These are phyloP conservation scores for Rousettus leschenaultii DNA, from an alignment of 2,113 vertebrate species.

Conservation along the genomic window DNA sequence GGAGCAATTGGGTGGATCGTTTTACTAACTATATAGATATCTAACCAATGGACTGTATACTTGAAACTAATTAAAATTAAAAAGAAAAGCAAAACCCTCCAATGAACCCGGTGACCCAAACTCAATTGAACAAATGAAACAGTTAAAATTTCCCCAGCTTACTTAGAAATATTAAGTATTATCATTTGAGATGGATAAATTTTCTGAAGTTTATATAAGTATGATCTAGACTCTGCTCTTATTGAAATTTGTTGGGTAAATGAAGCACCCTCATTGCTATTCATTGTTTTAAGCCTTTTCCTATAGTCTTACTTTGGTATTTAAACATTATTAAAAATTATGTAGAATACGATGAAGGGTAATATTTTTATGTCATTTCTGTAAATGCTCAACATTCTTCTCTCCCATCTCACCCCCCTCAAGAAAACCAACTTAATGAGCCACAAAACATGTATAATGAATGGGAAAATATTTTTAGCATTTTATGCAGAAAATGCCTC, in stretches of 20 bases:
- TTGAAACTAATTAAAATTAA: too few species aligned
- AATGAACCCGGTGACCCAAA: conserved; percentile 1
- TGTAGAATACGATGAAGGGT: conserved; percentile 47
- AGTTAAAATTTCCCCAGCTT: neutral
- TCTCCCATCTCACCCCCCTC: neutral
- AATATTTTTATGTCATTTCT: conserved; percentile 58
- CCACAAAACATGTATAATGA: conserved; percentile 63
- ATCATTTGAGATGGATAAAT: neutral
- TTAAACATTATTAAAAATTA: conserved; percentile 57
- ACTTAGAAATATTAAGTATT: conserved; percentile 26
- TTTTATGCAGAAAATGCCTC: conserved; percentile 69
- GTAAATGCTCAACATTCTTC: conserved; percentile 47
- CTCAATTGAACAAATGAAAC: conserved; percentile 23
- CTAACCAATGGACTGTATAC: too few species aligned
- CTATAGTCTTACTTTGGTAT: conserved; percentile 49
- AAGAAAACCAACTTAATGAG: conserved; percentile 59
- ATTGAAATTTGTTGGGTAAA: neutral
- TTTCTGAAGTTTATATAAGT: neutral
- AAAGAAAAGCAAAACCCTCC: neutral
- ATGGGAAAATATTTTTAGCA: conserved; percentile 62
- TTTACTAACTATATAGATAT: too few species aligned
- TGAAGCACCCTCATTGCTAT: neutral
- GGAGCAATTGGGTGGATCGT: too few species aligned
- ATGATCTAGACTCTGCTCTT: neutral
- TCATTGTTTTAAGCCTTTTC: conserved; percentile 46